These are phyloP conservation scores for Helobdella robusta DNA, from an alignment of 2,888 invertebrate genomes.

Conservation along the genomic window DNA sequence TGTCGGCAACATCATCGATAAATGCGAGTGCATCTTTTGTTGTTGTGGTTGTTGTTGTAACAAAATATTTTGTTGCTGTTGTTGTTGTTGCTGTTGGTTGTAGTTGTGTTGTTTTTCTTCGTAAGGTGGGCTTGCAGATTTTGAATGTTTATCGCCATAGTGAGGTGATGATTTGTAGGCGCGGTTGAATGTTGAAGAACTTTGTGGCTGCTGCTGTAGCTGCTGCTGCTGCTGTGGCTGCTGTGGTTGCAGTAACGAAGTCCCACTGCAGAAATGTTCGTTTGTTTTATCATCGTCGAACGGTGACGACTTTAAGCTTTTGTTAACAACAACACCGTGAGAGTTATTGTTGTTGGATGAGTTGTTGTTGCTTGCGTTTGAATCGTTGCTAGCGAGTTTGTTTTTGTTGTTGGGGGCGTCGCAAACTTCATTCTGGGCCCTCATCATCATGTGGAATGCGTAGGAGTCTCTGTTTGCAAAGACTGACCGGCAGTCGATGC, in stretches of 20 bases:
- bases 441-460: constrained; percentile 50
- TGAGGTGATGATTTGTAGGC: no score
- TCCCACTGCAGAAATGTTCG: no score
- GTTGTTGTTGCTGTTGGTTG: constrained; percentile 11
- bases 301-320: no score
- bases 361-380: neutral
- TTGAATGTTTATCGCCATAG: no score
- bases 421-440: constrained; percentile 44
- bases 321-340: no score
- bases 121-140: no score
- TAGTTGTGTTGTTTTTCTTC: no score
- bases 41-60: constrained; percentile 7
- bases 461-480: constrained; percentile 47
- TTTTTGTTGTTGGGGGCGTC: constrained; percentile 7
- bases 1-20: constrained; percentile 6
- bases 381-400: constrained; percentile 7
- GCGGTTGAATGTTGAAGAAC: no score
- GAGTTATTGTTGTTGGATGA: neutral
- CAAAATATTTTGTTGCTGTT: neutral
- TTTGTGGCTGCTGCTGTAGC: no score
- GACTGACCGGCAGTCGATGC: constrained; percentile 45
- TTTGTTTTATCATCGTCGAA: no score
- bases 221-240: no score
- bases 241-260: no score
- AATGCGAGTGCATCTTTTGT: neutral